phyloP scores from a whole-genome alignment of 1,140 invertebrate genomes.

The Tribolium madens region DNA sequence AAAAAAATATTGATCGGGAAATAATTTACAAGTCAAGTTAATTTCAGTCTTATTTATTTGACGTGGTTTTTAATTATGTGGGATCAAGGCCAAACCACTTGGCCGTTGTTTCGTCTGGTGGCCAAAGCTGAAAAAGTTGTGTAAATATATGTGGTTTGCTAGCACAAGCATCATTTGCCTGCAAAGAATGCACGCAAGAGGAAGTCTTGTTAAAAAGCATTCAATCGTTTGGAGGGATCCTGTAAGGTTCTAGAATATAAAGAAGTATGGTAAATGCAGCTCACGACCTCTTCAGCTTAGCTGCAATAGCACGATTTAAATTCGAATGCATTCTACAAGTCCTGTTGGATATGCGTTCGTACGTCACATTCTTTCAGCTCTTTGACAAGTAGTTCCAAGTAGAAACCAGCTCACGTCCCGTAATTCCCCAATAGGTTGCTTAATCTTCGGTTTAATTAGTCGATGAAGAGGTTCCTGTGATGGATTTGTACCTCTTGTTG shows the following conservation, averaged over 20 bases:
- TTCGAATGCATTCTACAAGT: slow-evolving; percentile 42
- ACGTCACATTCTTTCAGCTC: slow-evolving; percentile 36
- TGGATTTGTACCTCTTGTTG: background rate
- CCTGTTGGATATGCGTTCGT: slow-evolving; percentile 28
- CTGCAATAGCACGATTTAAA: slow-evolving; percentile 43
- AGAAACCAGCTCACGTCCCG: slow-evolving; percentile 7
- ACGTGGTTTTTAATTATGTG: background rate
- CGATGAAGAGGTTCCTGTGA: background rate
- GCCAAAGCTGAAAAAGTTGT: no score
- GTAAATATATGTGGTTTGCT: background rate
- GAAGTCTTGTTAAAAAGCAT: slow-evolving; percentile 12
- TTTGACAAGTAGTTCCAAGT: slow-evolving; percentile 24
- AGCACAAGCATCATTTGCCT: background rate
- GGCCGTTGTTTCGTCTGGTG: background rate
- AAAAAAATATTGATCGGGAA: slow-evolving; percentile 15
- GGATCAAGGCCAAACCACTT: slow-evolving; percentile 9
- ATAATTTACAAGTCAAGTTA: slow-evolving; percentile 21
- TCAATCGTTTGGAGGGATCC: slow-evolving; percentile 2
- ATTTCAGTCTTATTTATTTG: slow-evolving; percentile 30
- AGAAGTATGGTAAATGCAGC: slow-evolving; percentile 38
- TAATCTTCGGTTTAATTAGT: slow-evolving; percentile 8
- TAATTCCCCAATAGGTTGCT: slow-evolving; percentile 2
- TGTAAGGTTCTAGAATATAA: slow-evolving; percentile 18
- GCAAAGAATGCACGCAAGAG: background rate
- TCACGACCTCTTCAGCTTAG: slow-evolving; percentile 37